Conservation (phyloP, 2,888 invertebrate genomes). For the Fabriciana adippe region DNA sequence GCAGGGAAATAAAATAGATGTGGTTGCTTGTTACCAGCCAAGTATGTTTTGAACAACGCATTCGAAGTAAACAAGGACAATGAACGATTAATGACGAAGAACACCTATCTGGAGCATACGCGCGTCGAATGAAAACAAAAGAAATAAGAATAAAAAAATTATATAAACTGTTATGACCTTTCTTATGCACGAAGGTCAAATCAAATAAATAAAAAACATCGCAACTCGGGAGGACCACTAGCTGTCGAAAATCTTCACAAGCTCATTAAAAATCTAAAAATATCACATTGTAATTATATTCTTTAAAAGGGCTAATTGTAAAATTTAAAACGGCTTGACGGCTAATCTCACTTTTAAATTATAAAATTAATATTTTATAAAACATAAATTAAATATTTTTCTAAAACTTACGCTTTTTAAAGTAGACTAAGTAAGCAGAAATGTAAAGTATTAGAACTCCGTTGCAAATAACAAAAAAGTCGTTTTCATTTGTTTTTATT, state of each 20-base stretch:
- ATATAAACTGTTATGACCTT: constrained; percentile 74
- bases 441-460: constrained; percentile 5
- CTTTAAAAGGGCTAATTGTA: no score
- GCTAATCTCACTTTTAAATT: not conserved
- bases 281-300: constrained; percentile 8
- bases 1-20: constrained; percentile 46
- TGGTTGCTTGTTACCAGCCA: constrained; percentile 49
- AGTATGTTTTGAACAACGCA: constrained; percentile 49
- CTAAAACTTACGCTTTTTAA: constrained; percentile 6
- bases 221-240: constrained; percentile 30
- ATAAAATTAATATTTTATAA: not conserved
- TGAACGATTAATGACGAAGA: constrained; percentile 43
- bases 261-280: constrained; percentile 19
- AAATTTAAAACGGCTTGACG: no score
- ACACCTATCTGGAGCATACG: constrained; percentile 41
- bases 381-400: not conserved
- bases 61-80: constrained; percentile 51
- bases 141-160: constrained; percentile 48
- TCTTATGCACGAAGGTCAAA: constrained; percentile 64
- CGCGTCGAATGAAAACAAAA: constrained; percentile 50
- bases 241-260: constrained; percentile 8
- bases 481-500: constrained; percentile 20
- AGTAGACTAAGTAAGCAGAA: not conserved
- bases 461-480: constrained; percentile 1
- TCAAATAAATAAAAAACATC: constrained; percentile 31